Evolutionary conservation across 2,888 invertebrate species (phyloP).

Genomic region (Phyto melanocephala): DNA sequence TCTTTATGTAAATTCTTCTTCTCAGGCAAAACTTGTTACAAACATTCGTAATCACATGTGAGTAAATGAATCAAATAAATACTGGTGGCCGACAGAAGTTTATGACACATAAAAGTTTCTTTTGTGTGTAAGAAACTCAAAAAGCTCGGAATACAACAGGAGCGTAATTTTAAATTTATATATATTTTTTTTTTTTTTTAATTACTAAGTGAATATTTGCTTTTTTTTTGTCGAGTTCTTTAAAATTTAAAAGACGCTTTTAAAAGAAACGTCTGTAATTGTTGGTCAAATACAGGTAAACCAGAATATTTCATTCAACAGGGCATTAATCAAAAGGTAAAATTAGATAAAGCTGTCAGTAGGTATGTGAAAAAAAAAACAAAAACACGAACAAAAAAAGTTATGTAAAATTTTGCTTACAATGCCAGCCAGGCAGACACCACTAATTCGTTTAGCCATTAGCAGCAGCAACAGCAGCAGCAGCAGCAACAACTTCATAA

Average conservation of each 20-base stretch:
- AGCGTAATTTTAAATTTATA: too few species aligned
- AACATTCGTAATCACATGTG: too few species aligned
- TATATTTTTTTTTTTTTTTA: background rate
- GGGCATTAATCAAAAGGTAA: background rate
- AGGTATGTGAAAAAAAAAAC: too few species aligned
- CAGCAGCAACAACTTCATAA: conserved; percentile 46
- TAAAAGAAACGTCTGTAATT: too few species aligned
- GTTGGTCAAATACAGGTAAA: background rate
- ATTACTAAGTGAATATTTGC: background rate
- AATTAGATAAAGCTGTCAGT: background rate
- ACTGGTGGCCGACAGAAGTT: background rate
- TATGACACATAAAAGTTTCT: background rate
- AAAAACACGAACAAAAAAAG: background rate
- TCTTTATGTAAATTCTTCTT: too few species aligned
- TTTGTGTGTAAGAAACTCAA: background rate
- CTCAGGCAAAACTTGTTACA: background rate
- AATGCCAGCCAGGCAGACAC: conserved; percentile 25
- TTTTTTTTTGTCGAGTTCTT: background rate
- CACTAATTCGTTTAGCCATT: background rate
- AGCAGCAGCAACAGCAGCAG: background rate
- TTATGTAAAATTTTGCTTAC: conserved; percentile 52
- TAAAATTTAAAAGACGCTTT: background rate
- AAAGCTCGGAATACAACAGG: conserved; percentile 8
- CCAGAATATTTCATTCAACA: background rate
- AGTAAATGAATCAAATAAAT: background rate